phyloP scores from a whole-genome alignment of 1,140 invertebrate genomes.

The Myzus persicae region DNA sequence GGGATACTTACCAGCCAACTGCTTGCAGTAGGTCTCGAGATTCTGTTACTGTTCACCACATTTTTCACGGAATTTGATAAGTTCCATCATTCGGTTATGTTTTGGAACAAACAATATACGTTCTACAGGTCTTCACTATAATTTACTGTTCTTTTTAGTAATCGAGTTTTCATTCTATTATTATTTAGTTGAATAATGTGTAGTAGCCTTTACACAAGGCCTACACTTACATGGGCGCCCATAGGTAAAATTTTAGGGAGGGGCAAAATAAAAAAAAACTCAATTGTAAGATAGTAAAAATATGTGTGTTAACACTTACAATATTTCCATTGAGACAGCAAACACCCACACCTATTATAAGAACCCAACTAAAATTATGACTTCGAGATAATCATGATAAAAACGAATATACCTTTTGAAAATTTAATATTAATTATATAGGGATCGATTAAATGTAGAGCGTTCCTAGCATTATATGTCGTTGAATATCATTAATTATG shows the following conservation, averaged over 20 bases:
- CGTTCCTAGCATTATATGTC: background rate
- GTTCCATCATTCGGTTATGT: background rate
- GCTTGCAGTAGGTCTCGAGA: background rate
- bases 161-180: background rate
- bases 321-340: background rate
- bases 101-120: background rate
- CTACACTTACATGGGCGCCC: too few relatives aligned
- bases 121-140: background rate
- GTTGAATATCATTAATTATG: background rate
- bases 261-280: too few relatives aligned
- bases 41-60: background rate
- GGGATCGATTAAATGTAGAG: background rate
- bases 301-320: too few relatives aligned
- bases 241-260: too few relatives aligned
- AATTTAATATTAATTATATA: background rate
- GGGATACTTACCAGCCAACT: background rate
- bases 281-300: too few relatives aligned
- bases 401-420: background rate
- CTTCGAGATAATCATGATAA: background rate
- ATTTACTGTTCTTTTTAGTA: background rate
- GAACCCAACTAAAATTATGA: background rate
- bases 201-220: background rate
- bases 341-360: background rate
- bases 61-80: background rate
- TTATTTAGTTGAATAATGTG: background rate